phyloP scores from a whole-genome alignment of 1,140 invertebrate genomes.

The Trichoplusia ni region DNA sequence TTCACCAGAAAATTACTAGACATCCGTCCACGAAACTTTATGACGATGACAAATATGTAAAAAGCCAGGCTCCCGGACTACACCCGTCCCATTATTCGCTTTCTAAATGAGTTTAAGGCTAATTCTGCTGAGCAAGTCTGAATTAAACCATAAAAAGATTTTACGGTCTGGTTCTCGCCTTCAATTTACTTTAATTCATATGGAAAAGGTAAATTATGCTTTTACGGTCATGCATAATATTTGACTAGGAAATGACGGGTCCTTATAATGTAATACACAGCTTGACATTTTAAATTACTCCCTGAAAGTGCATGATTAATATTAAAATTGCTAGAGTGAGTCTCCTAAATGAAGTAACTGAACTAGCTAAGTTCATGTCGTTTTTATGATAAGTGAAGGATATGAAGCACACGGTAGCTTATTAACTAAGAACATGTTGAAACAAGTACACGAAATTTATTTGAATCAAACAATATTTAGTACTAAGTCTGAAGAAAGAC shows the following conservation, averaged over 20 bases:
- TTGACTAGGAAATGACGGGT: conserved; percentile 4
- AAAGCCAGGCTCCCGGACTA: too few relatives aligned
- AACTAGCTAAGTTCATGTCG: too few relatives aligned
- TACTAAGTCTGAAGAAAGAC: too few relatives aligned
- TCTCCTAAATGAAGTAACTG: not conserved
- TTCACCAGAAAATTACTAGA: too few relatives aligned
- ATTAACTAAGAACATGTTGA: too few relatives aligned
- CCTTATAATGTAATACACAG: conserved; percentile 1
- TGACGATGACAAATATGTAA: too few relatives aligned
- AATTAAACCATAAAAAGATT: conserved; percentile 34
- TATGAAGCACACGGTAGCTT: too few relatives aligned
- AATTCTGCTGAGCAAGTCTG: conserved; percentile 21
- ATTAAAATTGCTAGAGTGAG: not conserved
- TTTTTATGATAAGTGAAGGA: too few relatives aligned
- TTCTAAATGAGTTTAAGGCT: conserved; percentile 34
- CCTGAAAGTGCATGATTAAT: not conserved
- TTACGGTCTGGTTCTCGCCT: conserved; percentile 21
- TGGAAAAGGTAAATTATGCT: conserved; percentile 23
- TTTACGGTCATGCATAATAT: conserved; percentile 22
- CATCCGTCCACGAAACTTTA: too few relatives aligned
- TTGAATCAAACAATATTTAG: too few relatives aligned
- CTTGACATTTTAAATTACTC: conserved; percentile 7
- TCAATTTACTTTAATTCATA: conserved; percentile 28
- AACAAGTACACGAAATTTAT: too few relatives aligned
- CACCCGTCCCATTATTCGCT: conserved; percentile 2